Evolutionary conservation across 2,797 vertebrate genomes (phyloP).

Genomic region (Etheostoma nigrum): DNA sequence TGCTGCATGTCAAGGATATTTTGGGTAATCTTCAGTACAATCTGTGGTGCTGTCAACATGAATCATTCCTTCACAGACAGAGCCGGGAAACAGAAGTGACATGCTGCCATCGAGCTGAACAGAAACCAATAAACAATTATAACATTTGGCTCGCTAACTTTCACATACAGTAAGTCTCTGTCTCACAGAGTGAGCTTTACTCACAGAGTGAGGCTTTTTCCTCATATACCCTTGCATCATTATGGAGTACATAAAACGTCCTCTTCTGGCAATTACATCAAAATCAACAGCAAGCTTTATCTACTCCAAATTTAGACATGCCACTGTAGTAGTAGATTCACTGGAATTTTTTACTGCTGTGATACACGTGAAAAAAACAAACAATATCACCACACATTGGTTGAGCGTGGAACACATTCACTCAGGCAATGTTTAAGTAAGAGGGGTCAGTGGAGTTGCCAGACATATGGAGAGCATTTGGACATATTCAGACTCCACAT

Average conservation of each 20-base stretch:
- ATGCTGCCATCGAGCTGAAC: slow-evolving; percentile 61
- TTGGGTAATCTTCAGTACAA: slow-evolving; percentile 63
- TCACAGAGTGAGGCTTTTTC: slow-evolving; percentile 32
- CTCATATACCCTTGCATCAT: slow-evolving; percentile 45
- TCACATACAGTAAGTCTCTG: slow-evolving; percentile 56
- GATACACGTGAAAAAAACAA: slow-evolving; percentile 55
- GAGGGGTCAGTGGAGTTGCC: slow-evolving; percentile 71
- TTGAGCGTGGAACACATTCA: slow-evolving; percentile 44
- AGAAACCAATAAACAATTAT: slow-evolving; percentile 76
- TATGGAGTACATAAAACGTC: slow-evolving; percentile 45
- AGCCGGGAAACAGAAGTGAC: slow-evolving; percentile 71
- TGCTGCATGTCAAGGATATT: slow-evolving; percentile 50
- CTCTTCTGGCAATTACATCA: slow-evolving; percentile 35
- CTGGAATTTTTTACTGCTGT: slow-evolving; percentile 39
- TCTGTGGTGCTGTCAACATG: slow-evolving; percentile 66
- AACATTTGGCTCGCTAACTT: slow-evolving; percentile 56
- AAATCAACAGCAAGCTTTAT: slow-evolving; percentile 44
- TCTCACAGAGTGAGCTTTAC: slow-evolving; percentile 38
- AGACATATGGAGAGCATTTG: slow-evolving; percentile 82
- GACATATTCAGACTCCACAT: slow-evolving; percentile 65
- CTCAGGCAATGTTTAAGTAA: slow-evolving; percentile 60
- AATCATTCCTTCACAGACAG: slow-evolving; percentile 67
- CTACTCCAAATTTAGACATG: slow-evolving; percentile 44
- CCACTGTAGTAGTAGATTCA: neutral
- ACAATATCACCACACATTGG: slow-evolving; percentile 33